phyloP scores from a whole-genome alignment of 2,113 vertebrate species.

The Eulemur macaco region DNA sequence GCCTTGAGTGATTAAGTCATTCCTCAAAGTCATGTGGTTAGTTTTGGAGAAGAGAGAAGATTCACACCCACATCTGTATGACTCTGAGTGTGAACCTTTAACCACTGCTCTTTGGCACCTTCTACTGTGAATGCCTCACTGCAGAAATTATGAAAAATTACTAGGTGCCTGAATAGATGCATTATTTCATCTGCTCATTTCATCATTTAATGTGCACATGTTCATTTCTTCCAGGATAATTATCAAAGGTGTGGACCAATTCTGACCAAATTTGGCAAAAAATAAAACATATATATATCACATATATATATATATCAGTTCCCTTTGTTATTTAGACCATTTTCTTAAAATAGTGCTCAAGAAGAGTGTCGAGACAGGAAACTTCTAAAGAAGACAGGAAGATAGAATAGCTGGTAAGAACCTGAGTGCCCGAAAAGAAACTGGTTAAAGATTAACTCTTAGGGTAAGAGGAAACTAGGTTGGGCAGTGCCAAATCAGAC shows the following conservation, averaged over 20 bases:
- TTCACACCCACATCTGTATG: neutral
- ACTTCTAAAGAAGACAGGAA: neutral
- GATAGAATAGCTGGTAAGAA: neutral
- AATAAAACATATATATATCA: neutral
- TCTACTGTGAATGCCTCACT: neutral
- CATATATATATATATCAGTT: neutral
- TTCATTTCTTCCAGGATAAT: neutral
- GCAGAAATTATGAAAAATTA: constrained; percentile 6
- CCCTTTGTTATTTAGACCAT: neutral
- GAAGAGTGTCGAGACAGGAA: neutral
- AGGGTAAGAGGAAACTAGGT: neutral
- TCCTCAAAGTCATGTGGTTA: neutral
- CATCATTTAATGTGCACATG: too few species aligned
- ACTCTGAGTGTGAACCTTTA: neutral
- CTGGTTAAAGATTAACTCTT: neutral
- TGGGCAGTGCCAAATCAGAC: neutral
- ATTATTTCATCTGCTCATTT: neutral
- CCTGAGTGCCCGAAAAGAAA: neutral
- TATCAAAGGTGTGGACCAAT: neutral
- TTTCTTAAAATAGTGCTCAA: neutral
- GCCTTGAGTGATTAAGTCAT: neutral
- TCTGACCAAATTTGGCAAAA: neutral
- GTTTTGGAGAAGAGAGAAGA: neutral
- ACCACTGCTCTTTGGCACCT: neutral
- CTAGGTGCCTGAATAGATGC: neutral